Evolutionary conservation across 2,888 invertebrate genomes (phyloP).

Genomic region (Tetragonula carbonaria): DNA sequence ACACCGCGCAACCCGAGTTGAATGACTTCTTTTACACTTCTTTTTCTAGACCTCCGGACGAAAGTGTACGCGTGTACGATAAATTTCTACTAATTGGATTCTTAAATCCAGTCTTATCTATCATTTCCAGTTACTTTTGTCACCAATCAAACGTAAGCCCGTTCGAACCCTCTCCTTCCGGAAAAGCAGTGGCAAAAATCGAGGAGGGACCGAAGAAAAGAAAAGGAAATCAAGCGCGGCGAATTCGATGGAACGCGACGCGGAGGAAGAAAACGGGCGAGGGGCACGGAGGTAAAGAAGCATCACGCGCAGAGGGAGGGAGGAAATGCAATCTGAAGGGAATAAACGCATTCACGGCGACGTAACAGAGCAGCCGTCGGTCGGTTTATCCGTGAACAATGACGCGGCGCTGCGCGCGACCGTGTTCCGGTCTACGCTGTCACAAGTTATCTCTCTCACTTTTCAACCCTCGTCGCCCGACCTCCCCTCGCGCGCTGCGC

Average conservation of each 20-base stretch:
- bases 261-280: background rate
- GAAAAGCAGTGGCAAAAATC: too few species aligned
- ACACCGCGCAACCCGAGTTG: too few species aligned
- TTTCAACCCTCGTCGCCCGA: constrained; percentile 28
- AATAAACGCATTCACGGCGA: constrained; percentile 57
- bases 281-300: background rate
- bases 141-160: too few species aligned
- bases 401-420: constrained; percentile 65
- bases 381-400: constrained; percentile 77
- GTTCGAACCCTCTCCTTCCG: too few species aligned
- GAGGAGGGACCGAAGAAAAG: too few species aligned
- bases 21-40: too few species aligned
- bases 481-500: background rate
- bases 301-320: background rate
- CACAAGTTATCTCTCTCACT: constrained; percentile 69
- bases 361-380: constrained; percentile 69
- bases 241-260: background rate
- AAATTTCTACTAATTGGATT: too few species aligned
- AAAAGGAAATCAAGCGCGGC: too few species aligned
- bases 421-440: constrained; percentile 67
- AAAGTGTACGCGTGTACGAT: too few species aligned
- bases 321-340: constrained; percentile 37
- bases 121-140: too few species aligned
- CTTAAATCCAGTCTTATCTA: too few species aligned
- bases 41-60: too few species aligned